Base-by-base conservation (phyloP, 2,797 vertebrate genomes). In the Zalophus californianus region DNA sequence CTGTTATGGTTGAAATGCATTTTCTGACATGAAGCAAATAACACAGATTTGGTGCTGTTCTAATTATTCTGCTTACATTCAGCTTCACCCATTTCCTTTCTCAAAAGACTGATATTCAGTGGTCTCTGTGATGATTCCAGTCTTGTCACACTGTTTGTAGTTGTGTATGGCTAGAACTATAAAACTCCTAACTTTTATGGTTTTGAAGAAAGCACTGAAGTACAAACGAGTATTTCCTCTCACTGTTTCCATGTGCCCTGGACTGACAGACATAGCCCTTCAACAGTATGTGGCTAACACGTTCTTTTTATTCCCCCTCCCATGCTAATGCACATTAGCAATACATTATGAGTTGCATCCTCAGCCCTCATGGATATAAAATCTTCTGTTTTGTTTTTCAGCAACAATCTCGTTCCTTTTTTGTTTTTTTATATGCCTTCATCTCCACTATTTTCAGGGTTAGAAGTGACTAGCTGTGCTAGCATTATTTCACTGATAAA, bases 251-350 rank as follows among this genome's bases (percentile, higher is more conserved):
- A 44, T 5, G 68, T 72, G 7, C 6, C n/a, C 5, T 35, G 27
- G 70, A 52, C 13, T 32, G 4, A 32, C 27, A 54, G 9, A 27
- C 0, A 3, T 3, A 25, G 29, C 32, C 3, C 16, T 56, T 32
- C 52, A 25, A 13, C 2, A 7, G 0, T 48, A 7, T 25, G 52
- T 11, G 60, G 32, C 77, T 78, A 41, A 23, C 3, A 7, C 41
- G 7, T 0, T 60, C 0, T 15, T 66, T 70, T 32, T 35, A 54
- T 27, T 16, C 2, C 75, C 38, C 0, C 14, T 58, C 16, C 1
- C 16, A 8, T 7, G 23, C 7, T 56, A 13, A 44, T 0, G 12
- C 16, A 79, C 20, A 27, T 64, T 48, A 48, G 0, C 3, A 32
- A 38, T 27, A 7, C 21, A 18, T 32, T 75, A 16, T 50, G 32